Evolutionary conservation across 2,113 vertebrate species (phyloP).

Genomic region (Sceloporus undulatus): DNA sequence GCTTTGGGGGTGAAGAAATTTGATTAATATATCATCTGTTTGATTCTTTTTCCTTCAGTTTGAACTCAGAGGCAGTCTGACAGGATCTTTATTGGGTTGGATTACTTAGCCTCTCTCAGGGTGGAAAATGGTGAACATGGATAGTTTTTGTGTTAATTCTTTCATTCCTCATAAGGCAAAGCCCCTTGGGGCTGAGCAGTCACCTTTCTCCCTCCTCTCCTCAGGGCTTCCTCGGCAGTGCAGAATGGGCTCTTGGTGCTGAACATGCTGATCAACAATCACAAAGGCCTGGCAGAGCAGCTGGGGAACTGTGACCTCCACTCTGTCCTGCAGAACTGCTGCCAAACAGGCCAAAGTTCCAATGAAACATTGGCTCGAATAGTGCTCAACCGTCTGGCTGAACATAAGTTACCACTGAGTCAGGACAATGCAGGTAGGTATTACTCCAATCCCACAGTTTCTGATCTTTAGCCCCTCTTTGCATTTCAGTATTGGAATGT

Average conservation of each 20-base stretch:
- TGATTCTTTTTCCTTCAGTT: background rate
- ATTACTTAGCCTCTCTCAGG: background rate
- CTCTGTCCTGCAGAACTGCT: constrained; percentile 80
- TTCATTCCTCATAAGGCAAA: background rate
- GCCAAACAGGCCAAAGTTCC: constrained; percentile 70
- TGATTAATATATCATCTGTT: background rate
- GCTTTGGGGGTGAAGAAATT: background rate
- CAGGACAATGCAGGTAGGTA: constrained; percentile 68
- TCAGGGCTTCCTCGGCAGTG: constrained; percentile 85
- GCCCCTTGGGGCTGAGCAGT: background rate
- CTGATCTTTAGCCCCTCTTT: fast-evolving
- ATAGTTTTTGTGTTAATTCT: background rate
- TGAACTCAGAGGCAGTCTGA: background rate
- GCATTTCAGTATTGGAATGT: background rate
- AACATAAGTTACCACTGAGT: constrained; percentile 73
- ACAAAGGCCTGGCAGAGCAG: constrained; percentile 90
- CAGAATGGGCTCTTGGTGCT: constrained; percentile 89
- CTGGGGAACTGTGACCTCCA: constrained; percentile 81
- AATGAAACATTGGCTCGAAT: constrained; percentile 83
- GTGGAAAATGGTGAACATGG: background rate
- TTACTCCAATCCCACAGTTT: background rate
- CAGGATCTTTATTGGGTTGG: background rate
- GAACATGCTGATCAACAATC: constrained; percentile 87
- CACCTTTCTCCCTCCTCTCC: constrained; percentile 15
- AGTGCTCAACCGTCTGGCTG: constrained; percentile 85